phyloP scores from a whole-genome alignment of 1,140 invertebrate species.

The Caenorhabditis latens region DNA sequence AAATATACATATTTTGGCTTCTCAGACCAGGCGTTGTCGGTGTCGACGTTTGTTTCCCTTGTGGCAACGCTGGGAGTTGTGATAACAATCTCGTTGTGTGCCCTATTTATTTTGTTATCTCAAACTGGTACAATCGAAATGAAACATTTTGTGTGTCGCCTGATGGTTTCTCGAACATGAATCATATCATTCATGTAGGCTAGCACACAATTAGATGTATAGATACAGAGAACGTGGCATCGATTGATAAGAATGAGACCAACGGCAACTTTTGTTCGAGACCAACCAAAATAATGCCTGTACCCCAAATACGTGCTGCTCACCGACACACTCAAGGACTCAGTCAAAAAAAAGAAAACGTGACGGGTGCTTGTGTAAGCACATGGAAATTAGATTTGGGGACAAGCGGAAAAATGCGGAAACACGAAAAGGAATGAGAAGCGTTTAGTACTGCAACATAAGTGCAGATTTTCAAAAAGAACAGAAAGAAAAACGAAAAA shows the following conservation, averaged over 20 bases:
- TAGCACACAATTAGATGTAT: neutral
- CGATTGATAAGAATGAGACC: neutral
- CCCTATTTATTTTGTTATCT: too few species aligned
- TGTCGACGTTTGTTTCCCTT: too few species aligned
- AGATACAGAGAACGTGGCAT: neutral
- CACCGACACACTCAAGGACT: neutral
- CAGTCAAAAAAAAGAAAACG: neutral
- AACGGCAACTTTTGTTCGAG: neutral
- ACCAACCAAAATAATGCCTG: neutral
- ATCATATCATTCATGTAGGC: neutral
- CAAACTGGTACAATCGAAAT: neutral
- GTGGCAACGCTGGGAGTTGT: neutral
- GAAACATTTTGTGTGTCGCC: neutral
- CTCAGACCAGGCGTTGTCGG: too few species aligned
- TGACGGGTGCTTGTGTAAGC: neutral
- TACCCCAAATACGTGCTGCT: neutral
- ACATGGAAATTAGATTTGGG: conserved; percentile 36
- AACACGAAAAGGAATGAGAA: neutral
- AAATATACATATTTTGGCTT: too few species aligned
- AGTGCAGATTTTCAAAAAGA: neutral
- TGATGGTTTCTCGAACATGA: neutral
- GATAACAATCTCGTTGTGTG: neutral
- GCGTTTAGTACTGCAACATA: neutral
- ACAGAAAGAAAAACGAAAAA: neutral
- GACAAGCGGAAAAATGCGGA: conserved; percentile 16